Base-by-base conservation (phyloP, 1,140 invertebrate genomes). In the Aphaenogaster rudis region DNA sequence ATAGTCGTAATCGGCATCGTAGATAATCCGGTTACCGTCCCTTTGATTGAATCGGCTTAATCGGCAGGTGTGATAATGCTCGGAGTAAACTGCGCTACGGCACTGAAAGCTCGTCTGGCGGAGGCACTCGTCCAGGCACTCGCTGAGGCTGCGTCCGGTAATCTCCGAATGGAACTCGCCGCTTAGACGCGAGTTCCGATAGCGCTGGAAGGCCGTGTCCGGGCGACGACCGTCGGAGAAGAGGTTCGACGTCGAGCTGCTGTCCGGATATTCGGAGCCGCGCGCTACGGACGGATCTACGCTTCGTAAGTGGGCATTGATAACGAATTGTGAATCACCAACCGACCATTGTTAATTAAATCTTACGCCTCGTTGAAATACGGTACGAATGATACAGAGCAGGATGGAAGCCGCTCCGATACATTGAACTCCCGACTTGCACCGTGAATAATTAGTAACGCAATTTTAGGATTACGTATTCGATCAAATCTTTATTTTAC, bases 141-240 rank as follows among this genome's bases (percentile, higher is more conserved):
- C 98, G 94, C 97, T 98, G 28, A 98, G 95, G 4, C 98, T 98
- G 74, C 98, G 96, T 59, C 98, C 97, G 0, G 97, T 98, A 88
- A 98, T 98, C 94, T 99, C 98, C 2, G 98, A 98, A 95, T 98
- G 98, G 94, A 98, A 98, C 94, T 98, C 98, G 4, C 97, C 98
- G 71, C 97, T 97, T 2, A 98, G 96, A 71, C 98, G 96, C 90
- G 97, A 98, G 94, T 98, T 98, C 79, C 98, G 95, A 95, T 98
- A 98, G 85, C 98, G 96, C 95, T 98, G 98, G 95, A 99, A 98
- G 36, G 98, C 98, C 1, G 98, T 98, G 93, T 98, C 98, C 39
- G 98, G 97, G 71, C 97, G 95, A 64, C 97, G 96, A 13, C 97
- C 97, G 88, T 97, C 97, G 15, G 97, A 97, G 94, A 98, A 98